These are phyloP conservation scores for Trichopoda pennipes DNA, from an alignment of 2,888 invertebrate species.

Conservation along the genomic window DNA sequence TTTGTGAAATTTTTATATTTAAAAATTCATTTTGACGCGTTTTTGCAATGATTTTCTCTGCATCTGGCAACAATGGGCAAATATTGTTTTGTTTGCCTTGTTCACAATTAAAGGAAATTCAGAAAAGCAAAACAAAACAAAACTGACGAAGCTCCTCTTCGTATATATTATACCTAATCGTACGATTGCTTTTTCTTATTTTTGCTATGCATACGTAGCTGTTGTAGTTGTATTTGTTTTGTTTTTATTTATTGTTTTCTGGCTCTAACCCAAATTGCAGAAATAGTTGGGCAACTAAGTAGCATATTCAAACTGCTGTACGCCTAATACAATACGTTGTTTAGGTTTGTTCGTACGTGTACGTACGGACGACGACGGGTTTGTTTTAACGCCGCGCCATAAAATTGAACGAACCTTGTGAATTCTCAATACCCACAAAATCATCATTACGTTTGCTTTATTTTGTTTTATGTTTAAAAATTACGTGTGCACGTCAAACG, in stretches of 20 bases:
- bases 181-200: constrained; percentile 8
- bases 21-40: no score
- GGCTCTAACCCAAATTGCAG: constrained; percentile 55
- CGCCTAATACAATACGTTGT: constrained; percentile 66
- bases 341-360: constrained; percentile 68
- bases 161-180: constrained; percentile 3
- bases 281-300: constrained; percentile 24
- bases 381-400: constrained; percentile 3
- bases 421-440: neutral
- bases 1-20: no score
- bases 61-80: neutral
- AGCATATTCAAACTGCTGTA: constrained; percentile 24
- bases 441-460: no score
- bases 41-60: no score
- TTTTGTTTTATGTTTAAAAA: neutral
- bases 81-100: neutral
- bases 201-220: neutral
- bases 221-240: constrained; percentile 28
- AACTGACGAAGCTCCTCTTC: neutral
- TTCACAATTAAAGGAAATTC: constrained; percentile 7
- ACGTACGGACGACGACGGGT: constrained; percentile 41
- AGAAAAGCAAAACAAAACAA: constrained; percentile 4
- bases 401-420: constrained; percentile 48
- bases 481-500: constrained; percentile 4
- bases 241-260: constrained; percentile 51